Base-by-base conservation (phyloP, 2,888 invertebrate genomes). In the Mantis religiosa region DNA sequence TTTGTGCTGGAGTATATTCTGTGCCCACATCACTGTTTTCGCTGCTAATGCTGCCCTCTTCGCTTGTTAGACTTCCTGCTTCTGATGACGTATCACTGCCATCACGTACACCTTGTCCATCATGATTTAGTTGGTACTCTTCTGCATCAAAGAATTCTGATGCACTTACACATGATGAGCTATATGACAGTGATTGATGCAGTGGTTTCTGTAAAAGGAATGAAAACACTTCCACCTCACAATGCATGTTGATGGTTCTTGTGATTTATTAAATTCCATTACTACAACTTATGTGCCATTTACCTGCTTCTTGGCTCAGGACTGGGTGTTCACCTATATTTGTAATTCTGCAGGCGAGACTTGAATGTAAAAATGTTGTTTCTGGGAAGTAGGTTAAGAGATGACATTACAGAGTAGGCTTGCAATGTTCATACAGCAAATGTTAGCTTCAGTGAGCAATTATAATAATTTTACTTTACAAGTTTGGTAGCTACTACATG, bases 71-170 rank as follows among this genome's bases (percentile, higher is more conserved):
- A 0, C 95, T 95, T 0, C 96, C 96, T 0, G 96, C 97, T 92
- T 97, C 97, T 2, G 96, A 96, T 2, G 96, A 96, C 2, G 96
- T 96, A 91, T 96, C 96, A 0, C 96, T 92, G 20, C 93, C 93
- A 87, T 91, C 91, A 83, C 93, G 93, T 2, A 93, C 92, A 1
- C 93, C 93, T 28, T 93, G 93, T 1, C 92, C 92, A 0, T 85
- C 93, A n/a, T 88, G 83, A n/a, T 89, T 83, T 71, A 82, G 83
- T 34, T 89, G 84, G 81, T 91, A 90, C 25, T 91, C 90, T 92
- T 96, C 96, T 0, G 97, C 97, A 93, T 97, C 97, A 92, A 96
- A 97, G 94, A 97, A 97, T 93, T 97, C 96, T 0, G 96, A 96
- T 0, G 96, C 96, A 89, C 96, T 96, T 34, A 96, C 95, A 91